Base-by-base conservation (phyloP, 2,113 vertebrate genomes). In the Ammodytes marinus region DNA sequence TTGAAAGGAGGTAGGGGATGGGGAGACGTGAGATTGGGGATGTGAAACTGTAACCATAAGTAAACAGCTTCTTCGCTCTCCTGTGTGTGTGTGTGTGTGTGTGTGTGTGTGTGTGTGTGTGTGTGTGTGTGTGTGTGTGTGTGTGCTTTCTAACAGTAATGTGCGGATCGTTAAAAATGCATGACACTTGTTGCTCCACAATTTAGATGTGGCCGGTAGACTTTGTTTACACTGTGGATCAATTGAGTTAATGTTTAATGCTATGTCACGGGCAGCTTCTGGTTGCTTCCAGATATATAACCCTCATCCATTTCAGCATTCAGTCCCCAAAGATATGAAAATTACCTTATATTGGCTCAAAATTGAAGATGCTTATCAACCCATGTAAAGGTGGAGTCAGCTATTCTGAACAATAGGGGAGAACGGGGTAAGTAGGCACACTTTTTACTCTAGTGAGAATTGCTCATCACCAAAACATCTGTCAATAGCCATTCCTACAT, bases 91-190 rank as follows among this genome's bases (percentile, higher is more conserved):
- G 50, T 27, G 27, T 27, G 27, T 27, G 27, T 27, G 27, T 27
- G 27, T 27, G 27, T 27, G 27, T 27, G 19, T 49, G 66, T 83
- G 50, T n/a, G n/a, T n/a, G n/a, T 70, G n/a, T 69, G 15, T 15
- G 19, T 49, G 66, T 83, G 50, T 27, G 27, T 27, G 27, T 27
- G 27, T 27, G 27, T 27, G 27, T 27, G 27, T 27, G 27, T 27
- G 19, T 49, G 66, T 83, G 50, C 58, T 65, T 61, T 40, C 67
- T 83, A 86, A 84, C 80, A 85, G 58, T 52, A 69, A 70, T 52
- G 64, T 70, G 53, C 8, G 55, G 55, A 55, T 81, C 80, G 88
- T 92, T 82, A 90, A 89, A 89, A 88, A 87, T 84, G 77, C 65
- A 92, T 86, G 75, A 64, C 43, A 55, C 60, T 43, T 79, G 80